Percentiles rank a stretch among this genome's conserved stretches.
Evolutionary conservation across 2,888 invertebrate species (phyloP).

Genomic region (Tethea ocularis): DNA sequence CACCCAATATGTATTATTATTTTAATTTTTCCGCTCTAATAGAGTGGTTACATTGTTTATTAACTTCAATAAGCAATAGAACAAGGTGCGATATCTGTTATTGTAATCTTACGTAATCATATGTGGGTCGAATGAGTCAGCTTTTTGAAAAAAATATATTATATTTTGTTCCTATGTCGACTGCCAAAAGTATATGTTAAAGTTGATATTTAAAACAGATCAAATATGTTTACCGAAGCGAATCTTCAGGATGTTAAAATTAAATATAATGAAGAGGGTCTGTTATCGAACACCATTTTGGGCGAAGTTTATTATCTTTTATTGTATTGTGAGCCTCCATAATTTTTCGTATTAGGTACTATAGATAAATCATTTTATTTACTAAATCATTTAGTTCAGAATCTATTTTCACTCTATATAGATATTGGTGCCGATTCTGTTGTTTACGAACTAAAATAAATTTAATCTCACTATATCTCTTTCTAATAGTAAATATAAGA

Average conservation of each 20-base stretch:
- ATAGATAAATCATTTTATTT: constrained; percentile 1
- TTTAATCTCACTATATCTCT: no score
- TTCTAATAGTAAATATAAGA: no score
- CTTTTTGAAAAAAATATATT: constrained; percentile 38
- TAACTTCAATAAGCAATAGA: neutral
- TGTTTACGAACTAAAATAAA: no score
- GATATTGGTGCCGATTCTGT: no score
- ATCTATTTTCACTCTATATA: neutral
- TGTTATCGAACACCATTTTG: constrained; percentile 31
- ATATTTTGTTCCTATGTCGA: constrained; percentile 34
- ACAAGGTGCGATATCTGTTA: neutral
- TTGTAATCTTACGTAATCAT: constrained; percentile 40
- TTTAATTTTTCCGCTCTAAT: no score
- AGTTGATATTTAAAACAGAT: constrained; percentile 59
- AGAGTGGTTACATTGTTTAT: no score
- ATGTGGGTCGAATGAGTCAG: constrained; percentile 58
- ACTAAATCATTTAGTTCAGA: neutral
- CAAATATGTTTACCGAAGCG: constrained; percentile 37
- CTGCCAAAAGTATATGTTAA: constrained; percentile 64
- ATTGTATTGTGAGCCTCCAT: constrained; percentile 24
- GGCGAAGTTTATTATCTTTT: constrained; percentile 30
- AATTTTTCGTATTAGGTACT: neutral
- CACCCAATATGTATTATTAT: no score
- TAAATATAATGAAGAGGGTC: constrained; percentile 32
- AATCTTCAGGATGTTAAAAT: constrained; percentile 39